Percentiles rank a stretch among this genome's conserved stretches.
phyloP scores from a whole-genome alignment of 2,113 vertebrate species.

The Oncorhynchus keta region DNA sequence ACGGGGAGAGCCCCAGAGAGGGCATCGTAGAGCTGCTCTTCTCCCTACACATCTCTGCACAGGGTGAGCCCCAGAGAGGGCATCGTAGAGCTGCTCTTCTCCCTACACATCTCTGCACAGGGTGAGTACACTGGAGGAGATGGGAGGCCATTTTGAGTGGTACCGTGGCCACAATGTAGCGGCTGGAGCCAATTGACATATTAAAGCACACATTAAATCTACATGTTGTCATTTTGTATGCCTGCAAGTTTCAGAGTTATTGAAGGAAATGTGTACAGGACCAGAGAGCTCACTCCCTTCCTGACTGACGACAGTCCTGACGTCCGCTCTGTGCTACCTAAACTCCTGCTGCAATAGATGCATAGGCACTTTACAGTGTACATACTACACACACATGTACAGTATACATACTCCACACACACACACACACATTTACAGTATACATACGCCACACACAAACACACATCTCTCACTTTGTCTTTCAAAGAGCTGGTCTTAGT shows the following conservation, averaged over 20 bases:
- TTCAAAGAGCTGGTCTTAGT: too few species aligned
- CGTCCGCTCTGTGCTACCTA: conserved; percentile 74
- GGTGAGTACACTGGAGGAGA: conserved; percentile 21
- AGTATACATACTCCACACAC: too few species aligned
- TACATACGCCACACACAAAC: too few species aligned
- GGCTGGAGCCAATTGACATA: background rate
- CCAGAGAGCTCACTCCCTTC: conserved; percentile 72
- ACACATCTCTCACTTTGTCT: too few species aligned
- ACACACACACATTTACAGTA: too few species aligned
- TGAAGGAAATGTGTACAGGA: conserved; percentile 68
- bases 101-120: conserved; percentile 44
- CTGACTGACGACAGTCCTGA: conserved; percentile 73
- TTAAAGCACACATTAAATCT: too few species aligned
- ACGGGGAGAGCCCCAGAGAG: too few species aligned
- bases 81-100: too few species aligned
- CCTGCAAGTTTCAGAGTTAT: background rate
- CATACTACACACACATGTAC: background rate
- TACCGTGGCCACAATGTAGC: too few species aligned
- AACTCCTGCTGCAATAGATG: conserved; percentile 76
- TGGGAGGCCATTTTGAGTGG: background rate
- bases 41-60: conserved; percentile 38
- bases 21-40: too few species aligned
- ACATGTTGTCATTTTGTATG: too few species aligned
- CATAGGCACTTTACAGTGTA: conserved; percentile 22
- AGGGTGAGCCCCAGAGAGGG: conserved; percentile 27